Evolutionary conservation across 1,140 invertebrate genomes (phyloP), one percentile per base, ranked within the genome.

Genomic region (Drosophila teissieri): DNA sequence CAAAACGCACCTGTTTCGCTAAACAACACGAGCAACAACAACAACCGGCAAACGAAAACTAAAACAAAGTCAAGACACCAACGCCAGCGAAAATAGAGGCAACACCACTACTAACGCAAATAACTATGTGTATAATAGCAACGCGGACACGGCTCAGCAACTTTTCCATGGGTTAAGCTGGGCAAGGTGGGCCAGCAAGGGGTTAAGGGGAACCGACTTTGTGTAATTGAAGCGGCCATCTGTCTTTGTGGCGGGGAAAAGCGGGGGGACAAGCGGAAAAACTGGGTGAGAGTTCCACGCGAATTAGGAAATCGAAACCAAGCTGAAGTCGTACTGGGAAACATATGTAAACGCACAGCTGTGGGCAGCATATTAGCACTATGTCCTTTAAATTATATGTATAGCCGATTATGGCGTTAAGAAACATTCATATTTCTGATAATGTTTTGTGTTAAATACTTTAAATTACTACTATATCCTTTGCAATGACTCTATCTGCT

Each of bases 1-100:
- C 82, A 78, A 73, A 91, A 91, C 84, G 90, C 90, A 91, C 90
- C 90, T 91, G 90, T 91, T 88, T 88, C 69, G 73, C 84, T 89
- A 80, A 83, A 68, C 80, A 27, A 48, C 45, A 31, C 27, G 0
- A 7, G 7, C 27, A 48, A 60, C 37, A 60, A 27, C 57, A 69
- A 15, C 11, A 11, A 56, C 42, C 65, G 52, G 24, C 56, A 54
- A 75, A 53, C 57, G 27, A 42, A 80, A 86, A 86, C 70, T 81
- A 85, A 86, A 86, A 86, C 82, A 88, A 86, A 86, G 83, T 88
- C 84, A 88, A 88, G 60, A 67, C 69, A 65, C 45, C 60, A 73
- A 37, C 57, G 58, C 40, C 78, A 68, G 40, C 37, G 54, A 55
- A 55, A 56, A 45, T 44, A 63, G 44, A 44, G 56, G 36, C 58